phyloP scores from a whole-genome alignment of 2,113 vertebrate genomes.

The Recurvirostra avosetta region DNA sequence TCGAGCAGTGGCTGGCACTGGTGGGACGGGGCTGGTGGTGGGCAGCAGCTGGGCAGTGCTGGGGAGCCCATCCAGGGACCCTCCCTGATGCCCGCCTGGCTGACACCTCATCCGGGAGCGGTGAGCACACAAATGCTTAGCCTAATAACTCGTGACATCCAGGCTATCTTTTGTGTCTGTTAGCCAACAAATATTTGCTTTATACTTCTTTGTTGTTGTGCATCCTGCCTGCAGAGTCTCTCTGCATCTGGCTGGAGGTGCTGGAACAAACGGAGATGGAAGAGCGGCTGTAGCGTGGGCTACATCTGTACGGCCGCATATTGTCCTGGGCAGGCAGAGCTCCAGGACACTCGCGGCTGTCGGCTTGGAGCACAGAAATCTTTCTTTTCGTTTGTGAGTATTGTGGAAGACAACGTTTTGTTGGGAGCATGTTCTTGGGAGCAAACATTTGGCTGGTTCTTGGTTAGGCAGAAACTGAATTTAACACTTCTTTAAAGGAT shows the following conservation, averaged over 20 bases:
- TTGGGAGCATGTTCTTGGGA: not conserved
- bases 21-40: not conserved
- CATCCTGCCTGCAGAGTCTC: not conserved
- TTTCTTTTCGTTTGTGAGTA: not conserved
- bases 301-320: not conserved
- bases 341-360: not conserved
- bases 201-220: not conserved
- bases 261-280: not conserved
- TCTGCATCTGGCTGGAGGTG: not conserved
- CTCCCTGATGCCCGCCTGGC: not conserved
- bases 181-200: not conserved
- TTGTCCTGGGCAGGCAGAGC: not conserved
- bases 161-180: not conserved
- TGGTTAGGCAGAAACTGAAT: not conserved
- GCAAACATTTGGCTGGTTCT: not conserved
- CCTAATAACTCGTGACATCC: not conserved
- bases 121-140: not conserved
- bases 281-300: not conserved
- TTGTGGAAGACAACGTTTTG: not conserved
- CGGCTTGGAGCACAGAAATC: not conserved
- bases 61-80: not conserved
- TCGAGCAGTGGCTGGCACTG: accelerated
- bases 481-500: not conserved
- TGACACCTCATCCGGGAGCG: not conserved
- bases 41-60: accelerated